These are phyloP conservation scores for Halcyon senegalensis DNA, from an alignment of 2,113 vertebrate species.

Conservation along the genomic window DNA sequence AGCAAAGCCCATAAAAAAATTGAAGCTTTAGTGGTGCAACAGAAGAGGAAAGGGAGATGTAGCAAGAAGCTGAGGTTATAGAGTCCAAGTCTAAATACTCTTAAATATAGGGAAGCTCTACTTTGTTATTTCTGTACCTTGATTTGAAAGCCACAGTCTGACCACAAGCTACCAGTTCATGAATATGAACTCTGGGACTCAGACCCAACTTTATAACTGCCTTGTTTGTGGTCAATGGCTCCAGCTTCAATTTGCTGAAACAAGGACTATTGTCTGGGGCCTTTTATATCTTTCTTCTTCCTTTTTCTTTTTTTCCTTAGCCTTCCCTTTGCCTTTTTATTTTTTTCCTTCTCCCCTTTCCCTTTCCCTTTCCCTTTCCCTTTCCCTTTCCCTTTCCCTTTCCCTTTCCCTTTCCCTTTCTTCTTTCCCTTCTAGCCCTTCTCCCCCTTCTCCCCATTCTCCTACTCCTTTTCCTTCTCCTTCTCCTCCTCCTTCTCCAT, in stretches of 20 bases:
- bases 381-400: background rate
- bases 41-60: background rate
- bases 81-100: background rate
- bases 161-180: background rate
- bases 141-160: background rate
- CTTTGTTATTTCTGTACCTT: background rate
- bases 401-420: too few relatives aligned
- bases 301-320: background rate
- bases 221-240: background rate
- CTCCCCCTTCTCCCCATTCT: too few relatives aligned
- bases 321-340: background rate
- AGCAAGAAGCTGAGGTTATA: background rate
- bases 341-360: fast-evolving
- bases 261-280: background rate
- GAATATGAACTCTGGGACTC: background rate
- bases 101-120: background rate
- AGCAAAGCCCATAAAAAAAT: background rate
- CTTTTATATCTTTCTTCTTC: background rate
- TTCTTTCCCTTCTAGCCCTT: too few relatives aligned
- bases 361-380: too few relatives aligned
- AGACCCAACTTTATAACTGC: background rate
- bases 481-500: too few relatives aligned
- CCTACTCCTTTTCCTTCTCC: too few relatives aligned
- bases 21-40: background rate
- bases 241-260: background rate